Conservation (phyloP, 2,113 vertebrate genomes). For the Willisornis vidua region DNA sequence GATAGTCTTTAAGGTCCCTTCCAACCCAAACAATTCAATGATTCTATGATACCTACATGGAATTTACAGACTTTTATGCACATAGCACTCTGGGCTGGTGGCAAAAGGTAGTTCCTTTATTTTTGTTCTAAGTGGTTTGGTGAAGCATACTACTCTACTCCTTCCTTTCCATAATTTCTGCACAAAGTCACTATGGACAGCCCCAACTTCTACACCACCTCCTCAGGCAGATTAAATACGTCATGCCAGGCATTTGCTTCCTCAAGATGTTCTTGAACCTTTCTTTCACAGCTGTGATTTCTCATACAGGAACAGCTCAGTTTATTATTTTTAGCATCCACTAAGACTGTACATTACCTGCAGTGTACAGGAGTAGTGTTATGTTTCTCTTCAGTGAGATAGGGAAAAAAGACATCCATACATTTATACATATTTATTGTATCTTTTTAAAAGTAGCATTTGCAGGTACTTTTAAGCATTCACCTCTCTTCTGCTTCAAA, state of each 20-base stretch:
- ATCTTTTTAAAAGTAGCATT: conserved; percentile 57
- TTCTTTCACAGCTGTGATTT: not conserved
- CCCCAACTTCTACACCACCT: not conserved
- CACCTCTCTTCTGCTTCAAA: conserved; percentile 59
- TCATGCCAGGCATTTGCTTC: not conserved
- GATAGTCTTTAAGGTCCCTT: not conserved
- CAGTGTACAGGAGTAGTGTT: not conserved
- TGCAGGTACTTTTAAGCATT: conserved; percentile 56
- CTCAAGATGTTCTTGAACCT: not conserved
- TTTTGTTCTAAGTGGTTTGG: not conserved
- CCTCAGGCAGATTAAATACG: not conserved
- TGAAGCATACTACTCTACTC: not conserved
- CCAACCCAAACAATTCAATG: not conserved
- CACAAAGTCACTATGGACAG: not conserved
- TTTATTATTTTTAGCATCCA: not conserved
- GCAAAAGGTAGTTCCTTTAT: not conserved
- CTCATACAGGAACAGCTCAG: not conserved
- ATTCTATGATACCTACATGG: not conserved
- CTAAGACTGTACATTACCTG: not conserved
- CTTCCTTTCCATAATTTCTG: not conserved
- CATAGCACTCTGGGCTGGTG: fast-evolving
- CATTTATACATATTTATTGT: conserved; percentile 64
- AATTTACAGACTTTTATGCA: not conserved
- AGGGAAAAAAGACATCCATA: conserved; percentile 61
- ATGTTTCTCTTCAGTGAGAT: not conserved